Conservation (phyloP, 2,113 vertebrate species). For the Chiloscyllium plagiosum region DNA sequence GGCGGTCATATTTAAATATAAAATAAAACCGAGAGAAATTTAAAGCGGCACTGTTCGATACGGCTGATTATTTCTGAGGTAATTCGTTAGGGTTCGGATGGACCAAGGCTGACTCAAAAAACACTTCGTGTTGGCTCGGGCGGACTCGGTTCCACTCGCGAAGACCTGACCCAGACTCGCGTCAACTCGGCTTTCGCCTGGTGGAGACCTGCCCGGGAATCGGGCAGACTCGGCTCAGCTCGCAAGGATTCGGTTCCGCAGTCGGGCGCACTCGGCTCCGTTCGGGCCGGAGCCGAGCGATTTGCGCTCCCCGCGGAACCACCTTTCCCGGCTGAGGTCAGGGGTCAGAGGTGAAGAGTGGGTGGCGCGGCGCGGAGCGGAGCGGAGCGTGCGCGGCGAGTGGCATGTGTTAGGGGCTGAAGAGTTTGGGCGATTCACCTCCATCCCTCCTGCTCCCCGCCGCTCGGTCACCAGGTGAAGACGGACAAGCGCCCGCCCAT, state of each 20-base stretch:
- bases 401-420: conserved; percentile 35
- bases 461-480: neutral
- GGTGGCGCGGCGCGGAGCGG: conserved; percentile 19
- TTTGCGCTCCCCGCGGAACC: neutral
- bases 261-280: neutral
- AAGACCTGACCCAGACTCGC: too few species aligned
- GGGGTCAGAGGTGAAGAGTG: conserved; percentile 21
- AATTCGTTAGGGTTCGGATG: neutral
- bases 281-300: neutral
- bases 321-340: neutral
- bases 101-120: too few species aligned
- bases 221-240: neutral
- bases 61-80: neutral
- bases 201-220: neutral
- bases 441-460: neutral
- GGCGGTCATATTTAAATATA: too few species aligned
- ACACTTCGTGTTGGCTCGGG: too few species aligned
- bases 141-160: neutral
- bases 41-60: neutral
- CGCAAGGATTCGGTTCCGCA: neutral
- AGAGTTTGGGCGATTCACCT: neutral
- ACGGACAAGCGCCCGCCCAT: conserved; percentile 16
- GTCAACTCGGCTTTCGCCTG: neutral
- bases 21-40: neutral
- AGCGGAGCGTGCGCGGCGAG: neutral